Percentiles rank a stretch among this genome's conserved stretches.
These are phyloP conservation scores for Perca fluviatilis DNA, from an alignment of 2,113 vertebrate genomes.

Conservation along the genomic window DNA sequence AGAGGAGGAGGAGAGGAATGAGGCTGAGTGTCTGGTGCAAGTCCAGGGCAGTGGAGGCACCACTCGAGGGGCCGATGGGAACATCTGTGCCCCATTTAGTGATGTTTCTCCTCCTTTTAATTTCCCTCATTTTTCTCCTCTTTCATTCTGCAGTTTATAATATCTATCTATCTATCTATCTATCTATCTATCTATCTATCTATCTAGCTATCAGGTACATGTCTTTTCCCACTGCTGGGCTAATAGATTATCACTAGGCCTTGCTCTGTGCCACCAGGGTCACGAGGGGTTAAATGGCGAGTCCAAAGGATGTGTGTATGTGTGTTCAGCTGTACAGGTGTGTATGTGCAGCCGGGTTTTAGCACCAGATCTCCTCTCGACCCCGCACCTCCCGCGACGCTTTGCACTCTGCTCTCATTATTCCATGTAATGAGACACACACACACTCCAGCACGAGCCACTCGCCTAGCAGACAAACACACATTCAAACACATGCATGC, in stretches of 20 bases:
- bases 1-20: constrained; percentile 48
- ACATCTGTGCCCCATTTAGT: constrained; percentile 82
- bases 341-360: constrained; percentile 27
- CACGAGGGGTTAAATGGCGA: constrained; percentile 56
- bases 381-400: constrained; percentile 53
- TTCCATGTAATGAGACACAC: constrained; percentile 85
- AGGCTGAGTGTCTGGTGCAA: constrained; percentile 72
- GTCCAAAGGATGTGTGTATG: constrained; percentile 43
- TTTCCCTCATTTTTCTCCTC: not conserved
- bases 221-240: not conserved
- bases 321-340: not conserved
- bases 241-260: constrained; percentile 52
- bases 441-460: constrained; percentile 73
- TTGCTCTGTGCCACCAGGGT: constrained; percentile 39
- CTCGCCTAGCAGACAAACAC: constrained; percentile 27
- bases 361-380: constrained; percentile 62
- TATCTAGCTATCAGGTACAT: not conserved
- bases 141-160: not conserved
- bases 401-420: constrained; percentile 83
- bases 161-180: constrained; percentile 6
- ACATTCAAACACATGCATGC: constrained; percentile 25
- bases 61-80: constrained; percentile 74
- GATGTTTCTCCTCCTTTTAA: constrained; percentile 56
- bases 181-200: not conserved
- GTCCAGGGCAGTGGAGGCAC: constrained; percentile 71